Percentiles rank a stretch among this genome's conserved stretches.
These are phyloP conservation scores for Agapornis roseicollis DNA, from an alignment of 2,113 vertebrate genomes.

Conservation along the genomic window DNA sequence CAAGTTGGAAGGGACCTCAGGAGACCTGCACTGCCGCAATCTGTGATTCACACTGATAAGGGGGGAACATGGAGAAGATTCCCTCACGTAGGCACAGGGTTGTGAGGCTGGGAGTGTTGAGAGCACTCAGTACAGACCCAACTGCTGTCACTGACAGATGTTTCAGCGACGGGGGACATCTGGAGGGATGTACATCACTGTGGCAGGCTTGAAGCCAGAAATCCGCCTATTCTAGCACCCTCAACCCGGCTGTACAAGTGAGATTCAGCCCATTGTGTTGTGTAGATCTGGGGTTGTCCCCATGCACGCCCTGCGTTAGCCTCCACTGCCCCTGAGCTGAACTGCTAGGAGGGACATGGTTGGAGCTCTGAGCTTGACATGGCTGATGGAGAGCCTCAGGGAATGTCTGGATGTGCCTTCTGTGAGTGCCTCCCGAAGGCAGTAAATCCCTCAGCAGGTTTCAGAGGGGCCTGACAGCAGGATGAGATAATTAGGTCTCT, in stretches of 20 bases:
- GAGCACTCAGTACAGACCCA: not conserved
- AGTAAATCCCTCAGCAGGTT: not conserved
- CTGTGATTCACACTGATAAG: not conserved
- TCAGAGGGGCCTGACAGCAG: not conserved
- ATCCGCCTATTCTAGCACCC: not conserved
- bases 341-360: not conserved
- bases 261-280: not conserved
- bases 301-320: not conserved
- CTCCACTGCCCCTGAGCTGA: rapidly evolving
- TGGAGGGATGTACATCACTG: not conserved
- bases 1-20: not conserved
- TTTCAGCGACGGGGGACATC: not conserved
- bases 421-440: not conserved
- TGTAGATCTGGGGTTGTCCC: not conserved
- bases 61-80: not conserved
- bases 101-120: not conserved
- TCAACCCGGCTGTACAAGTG: not conserved
- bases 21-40: not conserved
- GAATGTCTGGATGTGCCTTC: not conserved
- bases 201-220: not conserved
- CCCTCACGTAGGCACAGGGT: not conserved
- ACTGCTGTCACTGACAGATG: not conserved
- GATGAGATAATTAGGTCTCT: constrained; percentile 12
- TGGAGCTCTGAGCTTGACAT: not conserved
- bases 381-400: not conserved